Conservation (phyloP, 2,113 vertebrate genomes). For the Spheniscus mendiculus region DNA sequence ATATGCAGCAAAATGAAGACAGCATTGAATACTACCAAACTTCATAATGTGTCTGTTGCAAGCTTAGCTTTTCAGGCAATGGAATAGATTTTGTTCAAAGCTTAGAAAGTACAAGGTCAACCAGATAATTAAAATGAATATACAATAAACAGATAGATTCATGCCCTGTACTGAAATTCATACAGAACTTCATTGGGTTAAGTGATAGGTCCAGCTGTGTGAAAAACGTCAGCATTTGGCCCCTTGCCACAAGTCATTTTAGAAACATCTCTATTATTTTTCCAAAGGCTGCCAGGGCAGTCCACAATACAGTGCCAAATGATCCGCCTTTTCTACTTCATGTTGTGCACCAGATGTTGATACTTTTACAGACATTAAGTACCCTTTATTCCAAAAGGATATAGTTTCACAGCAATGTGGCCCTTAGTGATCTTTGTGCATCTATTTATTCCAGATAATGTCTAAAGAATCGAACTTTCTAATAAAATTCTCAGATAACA, state of each 20-base stretch:
- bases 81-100: slow-evolving; percentile 29
- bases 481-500: background rate
- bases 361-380: background rate
- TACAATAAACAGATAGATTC: slow-evolving; percentile 4
- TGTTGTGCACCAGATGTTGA: slow-evolving; percentile 16
- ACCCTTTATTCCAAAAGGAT: background rate
- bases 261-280: slow-evolving; percentile 20
- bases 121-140: slow-evolving; percentile 29
- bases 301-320: background rate
- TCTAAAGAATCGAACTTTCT: background rate
- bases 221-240: slow-evolving; percentile 28
- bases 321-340: background rate
- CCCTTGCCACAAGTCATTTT: slow-evolving; percentile 5
- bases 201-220: slow-evolving; percentile 12
- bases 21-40: slow-evolving; percentile 20
- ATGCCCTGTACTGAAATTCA: background rate
- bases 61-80: slow-evolving; percentile 13
- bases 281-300: background rate
- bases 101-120: slow-evolving; percentile 20
- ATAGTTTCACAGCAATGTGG: background rate
- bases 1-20: slow-evolving; percentile 23
- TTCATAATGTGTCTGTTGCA: background rate
- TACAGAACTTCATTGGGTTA: background rate
- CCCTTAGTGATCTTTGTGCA: background rate
- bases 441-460: background rate